These are phyloP conservation scores for Neoarius graeffei DNA, from an alignment of 2,113 vertebrate species.

Conservation along the genomic window DNA sequence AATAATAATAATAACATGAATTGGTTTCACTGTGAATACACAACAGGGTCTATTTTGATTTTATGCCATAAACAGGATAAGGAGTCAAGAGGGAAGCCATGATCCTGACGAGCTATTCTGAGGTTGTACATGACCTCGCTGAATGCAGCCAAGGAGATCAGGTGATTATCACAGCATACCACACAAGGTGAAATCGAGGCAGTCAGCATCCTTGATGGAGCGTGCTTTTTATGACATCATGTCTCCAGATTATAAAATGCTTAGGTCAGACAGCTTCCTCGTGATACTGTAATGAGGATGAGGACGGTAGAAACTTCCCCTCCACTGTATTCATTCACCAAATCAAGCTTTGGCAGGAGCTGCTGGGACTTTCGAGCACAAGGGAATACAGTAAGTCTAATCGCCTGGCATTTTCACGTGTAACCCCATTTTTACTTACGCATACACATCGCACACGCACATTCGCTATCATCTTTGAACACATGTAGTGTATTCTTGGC, in stretches of 20 bases:
- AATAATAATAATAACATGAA: not conserved
- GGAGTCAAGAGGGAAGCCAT: conserved; percentile 49
- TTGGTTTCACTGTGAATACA: conserved; percentile 12
- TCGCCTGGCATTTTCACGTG: conserved; percentile 41
- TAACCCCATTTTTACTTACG: conserved; percentile 38
- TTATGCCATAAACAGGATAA: conserved; percentile 47
- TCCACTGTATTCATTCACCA: conserved; percentile 28
- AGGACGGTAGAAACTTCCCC: conserved; percentile 19
- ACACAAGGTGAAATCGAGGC: conserved; percentile 53
- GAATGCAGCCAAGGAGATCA: conserved; percentile 53
- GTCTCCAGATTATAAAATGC: conserved; percentile 58
- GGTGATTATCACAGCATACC: conserved; percentile 52
- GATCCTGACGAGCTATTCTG: conserved; percentile 52
- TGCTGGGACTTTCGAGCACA: conserved; percentile 14
- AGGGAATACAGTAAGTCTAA: conserved; percentile 22
- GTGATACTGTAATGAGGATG: conserved; percentile 42
- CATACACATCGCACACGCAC: conserved; percentile 43
- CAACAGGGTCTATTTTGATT: conserved; percentile 45
- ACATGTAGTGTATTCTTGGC: conserved; percentile 75
- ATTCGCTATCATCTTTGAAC: conserved; percentile 78
- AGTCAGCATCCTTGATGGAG: conserved; percentile 47
- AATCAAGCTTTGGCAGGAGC: not conserved
- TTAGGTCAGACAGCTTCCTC: conserved; percentile 50
- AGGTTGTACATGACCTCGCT: conserved; percentile 55
- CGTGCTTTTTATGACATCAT: conserved; percentile 63